Evolutionary conservation across 2,888 invertebrate genomes (phyloP), one percentile per base, ranked within the genome.

Genomic region (Mythimna impura): DNA sequence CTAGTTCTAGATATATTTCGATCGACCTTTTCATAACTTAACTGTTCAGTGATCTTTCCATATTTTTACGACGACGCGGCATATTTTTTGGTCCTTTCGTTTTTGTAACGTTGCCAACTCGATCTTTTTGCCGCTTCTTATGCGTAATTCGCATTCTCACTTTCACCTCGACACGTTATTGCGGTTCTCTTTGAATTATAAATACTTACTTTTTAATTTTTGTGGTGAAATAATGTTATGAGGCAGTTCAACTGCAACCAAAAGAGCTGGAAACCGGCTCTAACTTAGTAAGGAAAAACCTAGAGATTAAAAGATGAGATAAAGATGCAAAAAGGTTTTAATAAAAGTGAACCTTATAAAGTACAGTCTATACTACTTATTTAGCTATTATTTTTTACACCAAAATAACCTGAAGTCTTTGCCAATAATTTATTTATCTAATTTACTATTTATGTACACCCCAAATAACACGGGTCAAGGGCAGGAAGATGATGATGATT

Each of bases 1-100:
- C 87, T 64, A 68, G 66, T 90, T 91, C 86, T 64, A 67, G 71
- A 62, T 57, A 34, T 73, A 75, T 81, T 67, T 66, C 61, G 36
- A 66, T 66, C 62, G 71, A 66, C 72, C 52, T 63, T 55, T 73
- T 67, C 57, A 62, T 72, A 52, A 55, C 61, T 68, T 58, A 40
- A 54, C 22, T 22, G 20, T 73, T 62, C 30, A 25, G 22, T 69
- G 6, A 47, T 64, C 22, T 66, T 63, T 54, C 7, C 20, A n/a
- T 34, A 60, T 66, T 76, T 73, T 69, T 62, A 36, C n/a, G 9
- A 25, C 54, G 25, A 7, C 10, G 17, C 54, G 12, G 64, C 3
- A 10, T 40, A 63, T 34, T 76, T 57, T 60, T 57, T 63, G 10
- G n/a, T 40, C 62, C n/a, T 71, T 64, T 62, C n/a, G 43, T 70